phyloP scores from a whole-genome alignment of 2,113 vertebrate species.

The Hystrix cristata region DNA sequence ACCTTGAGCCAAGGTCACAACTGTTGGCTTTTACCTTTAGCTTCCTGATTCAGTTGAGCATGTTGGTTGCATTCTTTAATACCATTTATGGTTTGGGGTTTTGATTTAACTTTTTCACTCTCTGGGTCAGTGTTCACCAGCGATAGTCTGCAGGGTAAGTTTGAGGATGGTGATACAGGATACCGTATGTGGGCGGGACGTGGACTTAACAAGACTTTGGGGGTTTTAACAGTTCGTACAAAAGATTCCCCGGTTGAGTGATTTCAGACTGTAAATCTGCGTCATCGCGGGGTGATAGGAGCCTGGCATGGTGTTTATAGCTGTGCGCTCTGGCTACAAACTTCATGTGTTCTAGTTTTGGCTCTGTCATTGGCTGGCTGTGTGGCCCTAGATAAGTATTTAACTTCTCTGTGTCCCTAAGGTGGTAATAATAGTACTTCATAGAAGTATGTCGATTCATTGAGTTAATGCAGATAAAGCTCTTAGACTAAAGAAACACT shows the following conservation, averaged over 20 bases:
- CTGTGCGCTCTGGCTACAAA: neutral
- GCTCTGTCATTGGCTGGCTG: neutral
- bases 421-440: neutral
- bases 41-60: rapidly evolving
- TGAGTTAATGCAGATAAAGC: neutral
- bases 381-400: neutral
- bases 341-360: neutral
- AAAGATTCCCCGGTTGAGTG: neutral
- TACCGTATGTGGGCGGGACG: neutral
- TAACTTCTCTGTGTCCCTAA: neutral
- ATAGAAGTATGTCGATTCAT: rapidly evolving
- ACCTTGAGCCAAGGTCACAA: slow-evolving; percentile 50
- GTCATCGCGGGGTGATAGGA: rapidly evolving
- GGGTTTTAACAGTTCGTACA: neutral
- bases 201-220: neutral
- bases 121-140: neutral
- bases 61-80: neutral
- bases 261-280: neutral
- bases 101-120: neutral
- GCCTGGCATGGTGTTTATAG: rapidly evolving
- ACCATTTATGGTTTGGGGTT: neutral
- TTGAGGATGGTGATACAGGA: neutral
- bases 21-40: neutral
- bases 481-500: neutral
- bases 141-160: neutral